phyloP scores from a whole-genome alignment of 2,113 vertebrate species.

The Carettochelys insculpta region DNA sequence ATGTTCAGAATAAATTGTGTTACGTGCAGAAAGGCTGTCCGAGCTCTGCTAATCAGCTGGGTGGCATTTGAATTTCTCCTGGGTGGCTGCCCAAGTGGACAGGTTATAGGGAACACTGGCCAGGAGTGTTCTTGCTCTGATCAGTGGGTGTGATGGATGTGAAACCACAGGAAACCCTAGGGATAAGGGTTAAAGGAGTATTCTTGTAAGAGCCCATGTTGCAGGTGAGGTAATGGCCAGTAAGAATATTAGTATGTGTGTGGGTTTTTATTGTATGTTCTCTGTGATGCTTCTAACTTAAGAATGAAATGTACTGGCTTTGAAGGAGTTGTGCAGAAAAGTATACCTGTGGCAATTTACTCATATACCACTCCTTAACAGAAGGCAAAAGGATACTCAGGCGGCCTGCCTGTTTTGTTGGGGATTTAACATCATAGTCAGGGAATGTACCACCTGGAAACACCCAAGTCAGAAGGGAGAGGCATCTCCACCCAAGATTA shows the following conservation, averaged over 20 bases:
- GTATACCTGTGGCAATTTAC: not conserved
- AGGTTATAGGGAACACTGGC: too few relatives aligned
- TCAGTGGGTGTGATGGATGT: not conserved
- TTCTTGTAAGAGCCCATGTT: not conserved
- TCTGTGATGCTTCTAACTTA: not conserved
- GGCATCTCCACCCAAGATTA: not conserved
- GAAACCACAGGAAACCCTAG: not conserved
- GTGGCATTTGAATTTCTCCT: too few relatives aligned
- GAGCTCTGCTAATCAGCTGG: too few relatives aligned
- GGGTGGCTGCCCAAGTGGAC: too few relatives aligned
- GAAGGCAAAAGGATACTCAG: not conserved
- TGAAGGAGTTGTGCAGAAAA: not conserved
- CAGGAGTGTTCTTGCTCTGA: too few relatives aligned
- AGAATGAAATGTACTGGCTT: not conserved
- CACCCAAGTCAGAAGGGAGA: not conserved
- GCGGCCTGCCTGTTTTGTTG: not conserved
- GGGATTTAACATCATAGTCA: not conserved
- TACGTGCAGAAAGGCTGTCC: too few relatives aligned
- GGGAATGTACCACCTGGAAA: not conserved
- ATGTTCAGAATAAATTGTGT: too few relatives aligned
- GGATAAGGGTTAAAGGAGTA: not conserved
- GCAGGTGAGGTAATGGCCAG: not conserved
- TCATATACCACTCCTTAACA: not conserved
- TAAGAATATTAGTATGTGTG: not conserved
- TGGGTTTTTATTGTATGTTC: not conserved